These are phyloP conservation scores for Ernsta delagoae DNA, from an alignment of 2,888 invertebrate species.

Conservation along the genomic window DNA sequence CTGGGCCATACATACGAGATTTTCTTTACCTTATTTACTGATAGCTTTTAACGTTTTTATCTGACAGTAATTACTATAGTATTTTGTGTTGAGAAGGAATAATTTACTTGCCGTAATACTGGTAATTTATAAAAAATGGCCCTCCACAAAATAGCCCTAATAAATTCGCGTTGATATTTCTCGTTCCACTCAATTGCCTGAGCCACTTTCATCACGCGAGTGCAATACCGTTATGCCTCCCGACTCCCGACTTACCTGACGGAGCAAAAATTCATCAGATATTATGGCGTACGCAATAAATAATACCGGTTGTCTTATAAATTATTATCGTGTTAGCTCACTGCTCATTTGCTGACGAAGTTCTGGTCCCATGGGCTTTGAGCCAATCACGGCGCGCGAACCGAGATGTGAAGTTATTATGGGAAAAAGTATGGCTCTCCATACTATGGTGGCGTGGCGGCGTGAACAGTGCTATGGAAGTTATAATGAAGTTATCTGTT, in stretches of 20 bases:
- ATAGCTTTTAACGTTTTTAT: too few species aligned
- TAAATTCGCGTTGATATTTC: slow-evolving; percentile 3
- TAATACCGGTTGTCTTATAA: slow-evolving; percentile 79
- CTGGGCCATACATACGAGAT: too few species aligned
- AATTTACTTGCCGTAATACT: too few species aligned
- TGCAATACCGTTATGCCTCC: slow-evolving; percentile 16
- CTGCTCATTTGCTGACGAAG: slow-evolving; percentile 85
- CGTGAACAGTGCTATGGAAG: slow-evolving; percentile 15
- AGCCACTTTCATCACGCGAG: slow-evolving; percentile 20
- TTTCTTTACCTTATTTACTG: too few species aligned
- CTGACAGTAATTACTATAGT: too few species aligned
- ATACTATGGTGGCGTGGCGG: slow-evolving; percentile 11
- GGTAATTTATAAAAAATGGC: background rate
- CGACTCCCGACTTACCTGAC: slow-evolving; percentile 31
- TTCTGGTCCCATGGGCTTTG: slow-evolving; percentile 70
- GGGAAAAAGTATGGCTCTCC: slow-evolving; percentile 59
- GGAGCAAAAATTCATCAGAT: slow-evolving; percentile 48
- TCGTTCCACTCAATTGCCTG: background rate
- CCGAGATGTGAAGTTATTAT: slow-evolving; percentile 76
- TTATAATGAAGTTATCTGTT: slow-evolving; percentile 29
- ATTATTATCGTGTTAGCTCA: slow-evolving; percentile 81
- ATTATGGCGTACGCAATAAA: slow-evolving; percentile 71
- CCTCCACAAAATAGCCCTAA: background rate
- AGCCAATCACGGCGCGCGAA: slow-evolving; percentile 78
- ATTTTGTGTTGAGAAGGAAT: too few species aligned